phyloP scores from a whole-genome alignment of 2,113 vertebrate species.

The Dunckerocampus dactyliophorus region DNA sequence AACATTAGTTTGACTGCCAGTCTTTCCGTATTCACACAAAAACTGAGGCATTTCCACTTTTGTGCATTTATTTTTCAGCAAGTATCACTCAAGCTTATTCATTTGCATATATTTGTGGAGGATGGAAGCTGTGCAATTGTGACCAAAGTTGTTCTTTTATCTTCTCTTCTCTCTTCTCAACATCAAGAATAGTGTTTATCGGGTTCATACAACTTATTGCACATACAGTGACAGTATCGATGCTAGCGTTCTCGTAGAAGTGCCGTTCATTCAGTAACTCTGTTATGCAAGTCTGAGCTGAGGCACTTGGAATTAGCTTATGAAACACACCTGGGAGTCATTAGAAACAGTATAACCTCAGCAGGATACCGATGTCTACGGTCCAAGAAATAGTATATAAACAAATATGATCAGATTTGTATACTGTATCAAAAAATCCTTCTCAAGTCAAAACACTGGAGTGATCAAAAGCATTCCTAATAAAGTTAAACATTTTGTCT shows the following conservation, averaged over 20 bases:
- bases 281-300: conserved; percentile 1
- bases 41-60: conserved; percentile 3
- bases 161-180: too few relatives aligned
- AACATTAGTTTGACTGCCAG: too few relatives aligned
- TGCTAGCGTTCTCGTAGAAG: background rate
- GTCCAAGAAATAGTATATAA: background rate
- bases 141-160: background rate
- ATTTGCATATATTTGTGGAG: background rate
- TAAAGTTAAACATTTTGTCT: conserved; percentile 13
- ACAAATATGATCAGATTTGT: conserved; percentile 12
- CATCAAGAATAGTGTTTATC: background rate
- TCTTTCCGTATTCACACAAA: background rate
- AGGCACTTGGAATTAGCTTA: conserved; percentile 21
- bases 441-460: conserved; percentile 17
- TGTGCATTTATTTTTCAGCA: conserved; percentile 28
- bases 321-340: conserved; percentile 8
- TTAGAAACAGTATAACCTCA: background rate
- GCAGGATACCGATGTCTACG: too few relatives aligned
- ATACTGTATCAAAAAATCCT: conserved; percentile 33
- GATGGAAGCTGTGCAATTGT: background rate
- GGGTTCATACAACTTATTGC: background rate
- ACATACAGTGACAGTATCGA: background rate
- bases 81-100: background rate
- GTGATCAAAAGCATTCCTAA: conserved; percentile 14
- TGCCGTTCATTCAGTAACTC: background rate